A percentile compares a stretch with the other conserved stretches of the same genome.
Conservation (phyloP, 30 jellyfish, hydroid and myxozoan genomes). For the Rhopilema esculentum region DNA sequence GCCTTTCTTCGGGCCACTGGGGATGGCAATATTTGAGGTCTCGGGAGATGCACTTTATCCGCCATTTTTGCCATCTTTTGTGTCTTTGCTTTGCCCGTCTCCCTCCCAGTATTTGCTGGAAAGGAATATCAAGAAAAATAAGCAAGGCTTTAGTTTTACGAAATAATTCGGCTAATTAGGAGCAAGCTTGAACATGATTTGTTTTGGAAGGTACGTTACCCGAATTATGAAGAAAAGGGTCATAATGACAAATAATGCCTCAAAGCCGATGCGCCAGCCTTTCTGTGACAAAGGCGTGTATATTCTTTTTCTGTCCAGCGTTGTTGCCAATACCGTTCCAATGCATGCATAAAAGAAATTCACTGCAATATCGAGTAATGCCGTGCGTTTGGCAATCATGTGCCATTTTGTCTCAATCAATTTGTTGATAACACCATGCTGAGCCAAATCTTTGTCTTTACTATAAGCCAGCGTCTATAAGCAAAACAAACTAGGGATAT, state of each 20-base stretch:
- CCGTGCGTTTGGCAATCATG: conserved; percentile 57
- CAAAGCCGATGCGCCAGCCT: conserved; percentile 86
- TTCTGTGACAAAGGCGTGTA: conserved; percentile 45
- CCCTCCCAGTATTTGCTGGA: conserved; percentile 54
- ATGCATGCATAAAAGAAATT: conserved; percentile 64
- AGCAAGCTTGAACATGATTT: too few species aligned
- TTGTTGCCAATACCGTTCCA: conserved; percentile 64
- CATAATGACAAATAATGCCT: conserved; percentile 69
- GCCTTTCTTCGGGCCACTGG: conserved; percentile 77
- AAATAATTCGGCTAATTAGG: not conserved
- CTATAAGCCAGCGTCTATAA: conserved; percentile 51
- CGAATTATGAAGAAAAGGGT: conserved; percentile 65
- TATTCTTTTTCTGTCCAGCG: conserved; percentile 2
- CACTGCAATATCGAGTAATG: conserved; percentile 54
- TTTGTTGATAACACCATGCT: conserved; percentile 83
- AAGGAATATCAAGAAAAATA: too few species aligned
- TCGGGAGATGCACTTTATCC: conserved; percentile 42
- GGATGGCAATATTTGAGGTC: conserved; percentile 67
- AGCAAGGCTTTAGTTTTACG: not conserved
- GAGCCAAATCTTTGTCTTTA: conserved; percentile 59
- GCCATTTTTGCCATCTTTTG: conserved; percentile 57
- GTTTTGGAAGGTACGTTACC: conserved; percentile 57
- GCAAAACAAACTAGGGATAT: not conserved
- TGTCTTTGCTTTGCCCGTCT: conserved; percentile 36
- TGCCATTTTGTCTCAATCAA: conserved; percentile 88